Evolutionary conservation across 1,140 invertebrate species (phyloP), one percentile per base, ranked within the genome.

Genomic region (Maconellicoccus hirsutus): DNA sequence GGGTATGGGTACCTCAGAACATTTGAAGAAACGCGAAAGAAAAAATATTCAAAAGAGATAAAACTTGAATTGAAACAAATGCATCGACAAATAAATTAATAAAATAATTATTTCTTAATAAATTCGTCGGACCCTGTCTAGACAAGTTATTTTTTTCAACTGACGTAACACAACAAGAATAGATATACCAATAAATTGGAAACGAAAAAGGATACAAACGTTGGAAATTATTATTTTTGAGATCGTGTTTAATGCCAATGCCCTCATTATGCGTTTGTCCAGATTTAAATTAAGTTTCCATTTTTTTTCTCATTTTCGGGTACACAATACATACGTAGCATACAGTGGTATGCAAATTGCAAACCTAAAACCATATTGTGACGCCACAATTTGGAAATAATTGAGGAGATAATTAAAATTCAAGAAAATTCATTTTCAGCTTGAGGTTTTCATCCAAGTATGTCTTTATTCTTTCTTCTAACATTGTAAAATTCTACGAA

Each of bases 141-240:
- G 42, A 52, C 42, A 52, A 19, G 42, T 52, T 52, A 52, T 52
- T 52, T 52, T n/a, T 33, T 52, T 52, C 42, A 52, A 52, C 42
- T 52, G n/a, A 52, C 42, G 12, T 16, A 52, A 52, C 16, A 16
- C 10, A 52, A 52, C 16, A 16, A 52, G 42, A 52, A 16, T 14
- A 52, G 42, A 52, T 52, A 33, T 33, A 33, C 29, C 29, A 33
- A 33, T 52, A 52, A 52, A 52, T 52, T 52, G 42, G 42, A 52
- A 52, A 52, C 42, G 42, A 52, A 52, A 52, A 52, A 52, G 42
- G 42, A 52, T 52, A 19, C 42, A 16, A 52, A 16, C 42, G 42
- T 52, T 52, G 6, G n/a, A 52, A 16, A 52, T 8, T 52, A 52
- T 52, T 52, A 52, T 52, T 52, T 52, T 52, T 52, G 42, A 52